A percentile compares a stretch with the other conserved stretches of the same genome.
Evolutionary conservation across 2,113 vertebrate genomes (phyloP).

Genomic region (Rhinoderma darwinii): DNA sequence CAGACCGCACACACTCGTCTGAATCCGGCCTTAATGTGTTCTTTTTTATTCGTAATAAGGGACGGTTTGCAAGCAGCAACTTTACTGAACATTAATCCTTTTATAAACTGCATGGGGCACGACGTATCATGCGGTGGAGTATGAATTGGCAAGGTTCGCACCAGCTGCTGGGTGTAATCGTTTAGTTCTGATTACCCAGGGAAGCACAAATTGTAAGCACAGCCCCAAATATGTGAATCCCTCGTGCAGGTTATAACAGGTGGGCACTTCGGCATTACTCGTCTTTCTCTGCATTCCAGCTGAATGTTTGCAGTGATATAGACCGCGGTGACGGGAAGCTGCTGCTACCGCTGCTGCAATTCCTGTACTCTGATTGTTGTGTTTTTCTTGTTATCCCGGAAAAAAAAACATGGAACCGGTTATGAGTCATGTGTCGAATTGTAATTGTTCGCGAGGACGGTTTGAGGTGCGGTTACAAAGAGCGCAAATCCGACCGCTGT

Average conservation of each 20-base stretch:
- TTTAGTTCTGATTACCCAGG: not conserved
- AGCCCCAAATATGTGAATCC: not conserved
- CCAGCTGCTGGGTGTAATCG: not conserved
- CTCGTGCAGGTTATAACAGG: not conserved
- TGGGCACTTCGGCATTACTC: not conserved
- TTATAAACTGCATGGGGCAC: no score
- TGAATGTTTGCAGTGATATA: not conserved
- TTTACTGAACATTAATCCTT: no score
- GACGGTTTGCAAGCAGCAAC: no score
- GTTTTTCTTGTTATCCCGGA: slow-evolving; percentile 26
- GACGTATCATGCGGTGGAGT: not conserved
- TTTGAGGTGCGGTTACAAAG: not conserved
- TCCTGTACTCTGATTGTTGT: not conserved
- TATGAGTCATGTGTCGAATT: not conserved
- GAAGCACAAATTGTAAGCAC: not conserved
- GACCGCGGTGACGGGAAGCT: not conserved
- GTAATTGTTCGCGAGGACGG: not conserved
- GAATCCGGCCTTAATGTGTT: no score
- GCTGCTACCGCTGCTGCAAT: not conserved
- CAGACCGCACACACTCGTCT: no score
- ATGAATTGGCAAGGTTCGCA: not conserved
- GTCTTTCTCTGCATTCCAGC: not conserved
- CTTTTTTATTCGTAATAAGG: no score
- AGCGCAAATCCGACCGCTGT: not conserved
- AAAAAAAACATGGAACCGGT: not conserved